phyloP scores from a whole-genome alignment of 2,888 invertebrate species.

The Oxystoma pomonae region DNA sequence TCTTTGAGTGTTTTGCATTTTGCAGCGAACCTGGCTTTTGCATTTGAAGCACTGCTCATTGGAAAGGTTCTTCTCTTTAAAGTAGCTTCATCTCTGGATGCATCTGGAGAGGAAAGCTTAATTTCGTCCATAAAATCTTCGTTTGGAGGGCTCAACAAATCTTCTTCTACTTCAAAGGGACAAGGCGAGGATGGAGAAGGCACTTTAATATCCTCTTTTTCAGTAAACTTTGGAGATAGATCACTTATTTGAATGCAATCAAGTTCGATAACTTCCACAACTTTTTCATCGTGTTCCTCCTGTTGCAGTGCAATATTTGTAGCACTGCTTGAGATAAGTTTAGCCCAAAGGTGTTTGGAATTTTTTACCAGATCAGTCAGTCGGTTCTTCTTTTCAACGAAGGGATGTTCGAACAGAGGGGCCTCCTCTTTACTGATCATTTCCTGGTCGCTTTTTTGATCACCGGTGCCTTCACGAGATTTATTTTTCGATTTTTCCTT shows the following conservation, averaged over 20 bases:
- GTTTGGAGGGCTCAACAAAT: conserved; percentile 16
- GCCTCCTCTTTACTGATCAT: conserved; percentile 24
- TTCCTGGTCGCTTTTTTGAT: conserved; percentile 29
- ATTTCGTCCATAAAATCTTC: conserved; percentile 29
- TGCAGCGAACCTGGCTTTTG: conserved; percentile 23
- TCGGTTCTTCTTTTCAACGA: conserved; percentile 48
- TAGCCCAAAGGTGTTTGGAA: conserved; percentile 40
- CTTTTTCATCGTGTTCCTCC: conserved; percentile 33
- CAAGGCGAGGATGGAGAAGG: neutral
- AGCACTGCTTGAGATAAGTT: conserved; percentile 36
- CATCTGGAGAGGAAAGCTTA: conserved; percentile 9
- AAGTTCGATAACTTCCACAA: conserved; percentile 23
- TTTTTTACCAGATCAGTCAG: conserved; percentile 45
- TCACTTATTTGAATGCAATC: conserved; percentile 29
- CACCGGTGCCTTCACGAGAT: conserved; percentile 26
- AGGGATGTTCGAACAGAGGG: conserved; percentile 27
- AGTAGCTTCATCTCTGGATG: conserved; percentile 11
- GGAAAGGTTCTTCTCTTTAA: conserved; percentile 24
- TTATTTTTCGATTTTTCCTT: conserved; percentile 11
- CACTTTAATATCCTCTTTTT: neutral
- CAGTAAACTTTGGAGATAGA: neutral
- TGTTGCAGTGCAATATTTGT: conserved; percentile 23
- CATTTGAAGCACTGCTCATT: conserved; percentile 26
- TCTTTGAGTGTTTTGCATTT: conserved; percentile 30
- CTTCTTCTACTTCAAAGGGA: conserved; percentile 1